phyloP scores from a whole-genome alignment of 2,888 invertebrate species.

The Venustoraphidia nigricollis region DNA sequence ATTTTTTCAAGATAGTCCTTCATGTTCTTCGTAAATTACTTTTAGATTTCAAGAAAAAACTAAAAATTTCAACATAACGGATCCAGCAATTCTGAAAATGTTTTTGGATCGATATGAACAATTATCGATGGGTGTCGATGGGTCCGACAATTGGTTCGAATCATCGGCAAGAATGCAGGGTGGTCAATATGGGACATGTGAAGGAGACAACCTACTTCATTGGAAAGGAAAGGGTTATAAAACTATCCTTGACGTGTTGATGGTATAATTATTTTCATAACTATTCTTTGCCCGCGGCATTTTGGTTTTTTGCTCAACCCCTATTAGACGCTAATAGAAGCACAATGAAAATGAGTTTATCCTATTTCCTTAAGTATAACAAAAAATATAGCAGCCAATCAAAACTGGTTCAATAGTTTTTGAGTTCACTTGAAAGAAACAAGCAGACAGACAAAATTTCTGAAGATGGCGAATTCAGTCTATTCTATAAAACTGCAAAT shows the following conservation, averaged over 20 bases:
- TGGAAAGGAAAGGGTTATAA: slow-evolving; percentile 62
- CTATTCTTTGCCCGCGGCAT: background rate
- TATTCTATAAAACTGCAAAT: background rate
- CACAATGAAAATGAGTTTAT: too few species aligned
- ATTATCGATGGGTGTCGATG: slow-evolving; percentile 28
- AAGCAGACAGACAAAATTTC: too few species aligned
- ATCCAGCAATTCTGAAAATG: slow-evolving; percentile 13
- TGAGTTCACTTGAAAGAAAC: too few species aligned
- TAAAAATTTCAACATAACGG: background rate
- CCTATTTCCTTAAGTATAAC: too few species aligned
- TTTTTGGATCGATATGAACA: slow-evolving; percentile 23
- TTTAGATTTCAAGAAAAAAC: background rate
- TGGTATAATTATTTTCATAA: slow-evolving; percentile 30
- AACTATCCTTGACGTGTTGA: slow-evolving; percentile 48
- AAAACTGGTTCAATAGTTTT: too few species aligned
- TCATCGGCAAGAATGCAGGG: slow-evolving; percentile 46
- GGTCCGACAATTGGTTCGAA: slow-evolving; percentile 46
- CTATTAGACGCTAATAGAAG: too few species aligned
- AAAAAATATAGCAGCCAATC: too few species aligned
- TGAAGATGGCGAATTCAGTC: too few species aligned
- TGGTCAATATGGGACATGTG: slow-evolving; percentile 44
- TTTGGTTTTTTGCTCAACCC: too few species aligned
- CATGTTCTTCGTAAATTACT: background rate
- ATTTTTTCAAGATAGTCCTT: too few species aligned
- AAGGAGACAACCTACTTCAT: slow-evolving; percentile 53